phyloP scores from a whole-genome alignment of 30 jellyfish, hydroid and myxozoan genomes.

The Phacellophora camtschatica region DNA sequence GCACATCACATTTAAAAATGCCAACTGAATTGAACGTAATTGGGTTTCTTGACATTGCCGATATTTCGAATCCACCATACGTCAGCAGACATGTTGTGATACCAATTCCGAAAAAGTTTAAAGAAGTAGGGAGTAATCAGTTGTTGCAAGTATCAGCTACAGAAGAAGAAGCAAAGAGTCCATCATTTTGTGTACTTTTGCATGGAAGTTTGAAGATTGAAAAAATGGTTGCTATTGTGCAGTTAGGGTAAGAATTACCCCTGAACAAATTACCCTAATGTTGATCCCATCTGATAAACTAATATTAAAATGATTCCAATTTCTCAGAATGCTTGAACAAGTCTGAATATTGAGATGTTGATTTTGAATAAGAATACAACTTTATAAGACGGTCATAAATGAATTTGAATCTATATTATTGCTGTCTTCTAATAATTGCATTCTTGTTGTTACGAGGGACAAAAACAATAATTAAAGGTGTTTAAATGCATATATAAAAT shows the following conservation, averaged over 20 bases:
- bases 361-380: no score
- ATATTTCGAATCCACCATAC: constrained; percentile 78
- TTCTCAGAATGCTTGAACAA: no score
- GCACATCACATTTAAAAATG: constrained; percentile 22
- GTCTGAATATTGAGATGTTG: no score
- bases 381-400: no score
- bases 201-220: constrained; percentile 95
- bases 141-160: background rate
- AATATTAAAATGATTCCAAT: no score
- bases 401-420: no score
- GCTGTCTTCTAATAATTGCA: no score
- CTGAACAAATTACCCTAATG: background rate
- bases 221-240: constrained; percentile 86
- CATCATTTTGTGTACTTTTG: constrained; percentile 87
- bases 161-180: constrained; percentile 73
- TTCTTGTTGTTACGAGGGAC: no score
- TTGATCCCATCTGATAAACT: background rate
- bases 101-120: constrained; percentile 40
- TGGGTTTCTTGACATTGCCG: constrained; percentile 88
- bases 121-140: background rate
- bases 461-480: no score
- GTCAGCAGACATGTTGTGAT: constrained; percentile 81
- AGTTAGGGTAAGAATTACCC: constrained; percentile 59
- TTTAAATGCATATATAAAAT: no score
- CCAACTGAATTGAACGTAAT: constrained; percentile 48